A percentile compares a stretch with the other conserved stretches of the same genome.
These are phyloP conservation scores for Slavum lentiscoides DNA, from an alignment of 2,888 invertebrate species.

Conservation along the genomic window DNA sequence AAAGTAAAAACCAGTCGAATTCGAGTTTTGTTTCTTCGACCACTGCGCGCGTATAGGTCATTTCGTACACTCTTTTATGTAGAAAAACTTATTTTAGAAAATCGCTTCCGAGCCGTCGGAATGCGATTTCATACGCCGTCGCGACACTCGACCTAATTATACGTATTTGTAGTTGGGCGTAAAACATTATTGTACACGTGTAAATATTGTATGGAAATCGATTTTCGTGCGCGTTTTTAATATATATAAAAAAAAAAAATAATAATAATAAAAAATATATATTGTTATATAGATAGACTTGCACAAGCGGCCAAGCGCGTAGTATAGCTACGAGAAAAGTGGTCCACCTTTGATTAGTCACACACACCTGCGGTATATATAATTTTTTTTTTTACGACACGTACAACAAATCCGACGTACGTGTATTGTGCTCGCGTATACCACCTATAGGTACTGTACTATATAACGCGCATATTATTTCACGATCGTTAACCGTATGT, in stretches of 20 bases:
- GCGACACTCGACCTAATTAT: slow-evolving; percentile 29
- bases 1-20: no score
- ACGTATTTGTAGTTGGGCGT: neutral
- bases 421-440: slow-evolving; percentile 6
- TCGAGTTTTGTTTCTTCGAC: no score
- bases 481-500: neutral
- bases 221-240: slow-evolving; percentile 20
- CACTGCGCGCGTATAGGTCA: no score
- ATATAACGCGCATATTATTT: neutral
- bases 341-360: slow-evolving; percentile 47
- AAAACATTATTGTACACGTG: neutral
- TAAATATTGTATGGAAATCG: neutral
- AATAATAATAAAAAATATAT: slow-evolving; percentile 8
- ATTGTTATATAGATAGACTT: neutral
- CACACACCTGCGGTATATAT: neutral
- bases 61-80: no score
- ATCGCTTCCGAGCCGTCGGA: slow-evolving; percentile 10
- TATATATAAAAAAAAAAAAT: no score
- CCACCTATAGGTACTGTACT: neutral
- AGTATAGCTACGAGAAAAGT: slow-evolving; percentile 21
- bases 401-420: slow-evolving; percentile 19
- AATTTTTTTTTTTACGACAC: slow-evolving; percentile 15
- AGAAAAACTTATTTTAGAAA: neutral
- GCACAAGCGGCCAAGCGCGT: slow-evolving; percentile 36
- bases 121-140: neutral